Base-by-base conservation (phyloP, 1,140 invertebrate species). In the Coboldia fuscipes region DNA sequence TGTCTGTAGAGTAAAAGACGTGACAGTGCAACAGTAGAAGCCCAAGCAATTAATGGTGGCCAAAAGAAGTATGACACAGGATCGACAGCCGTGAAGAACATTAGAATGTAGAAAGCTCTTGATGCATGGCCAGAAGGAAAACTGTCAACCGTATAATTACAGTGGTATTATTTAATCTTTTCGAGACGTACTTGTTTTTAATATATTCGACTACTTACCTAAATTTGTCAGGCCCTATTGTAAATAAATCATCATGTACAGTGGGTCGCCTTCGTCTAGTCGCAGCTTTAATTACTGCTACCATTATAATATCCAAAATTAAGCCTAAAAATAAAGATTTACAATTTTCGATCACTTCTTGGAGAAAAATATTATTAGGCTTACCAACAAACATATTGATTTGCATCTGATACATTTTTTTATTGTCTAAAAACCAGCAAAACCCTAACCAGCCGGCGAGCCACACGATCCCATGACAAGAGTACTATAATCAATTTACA, bases 111-210 rank as follows among this genome's bases (percentile, higher is more conserved):
- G 9, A 75, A 63, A 8, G 84, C 70, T 44, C 93, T 58, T n/a
- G 85, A 88, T 2, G 84, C 69, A 58, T 98, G 93, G 1, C 93
- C 93, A 1, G 90, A 96, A 18, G 92, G 93, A 55, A 97, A 97
- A 22, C 88, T 89, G 50, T 16, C 14, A 23, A 7, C 12, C 22
- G 22, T 7, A 23, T 6, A 23, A 23, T 23, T 23, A 7, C 6
- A 12, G 22, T 6, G 12, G 22, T 6, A 23, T 6, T 6, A 6
- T 7, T n/a, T n/a, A n/a, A n/a, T n/a, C n/a, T n/a, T n/a, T 23
- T 12, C 6, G 12, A 23, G 22, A 23, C 12, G 22, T 23, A 23
- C 12, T 23, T 23, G 22, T 23, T 12, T 23, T 24, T 24, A n/a
- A 24, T n/a, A n/a, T 8, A 24, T 8, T 24, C n/a, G 23, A 24